Evolutionary conservation across 2,888 invertebrate species (phyloP), one percentile per base, ranked within the genome.

Genomic region (Dexiosoma caninum): DNA sequence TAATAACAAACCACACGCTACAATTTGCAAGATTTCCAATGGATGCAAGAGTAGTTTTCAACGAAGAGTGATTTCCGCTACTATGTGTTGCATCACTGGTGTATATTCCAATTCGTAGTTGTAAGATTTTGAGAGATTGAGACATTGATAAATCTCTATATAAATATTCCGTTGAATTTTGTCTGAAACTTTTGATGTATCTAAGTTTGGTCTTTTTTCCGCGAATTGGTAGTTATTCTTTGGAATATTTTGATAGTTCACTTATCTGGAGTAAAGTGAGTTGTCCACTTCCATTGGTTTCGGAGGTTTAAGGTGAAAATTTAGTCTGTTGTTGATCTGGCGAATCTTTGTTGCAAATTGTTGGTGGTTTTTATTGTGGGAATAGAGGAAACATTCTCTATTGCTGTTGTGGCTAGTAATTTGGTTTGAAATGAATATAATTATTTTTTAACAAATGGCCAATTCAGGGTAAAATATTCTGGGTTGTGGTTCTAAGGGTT

Each of bases 201-300:
- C 27, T 16, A 16, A 32, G 9, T 16, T 53, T 30, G 74, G 69
- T 12, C 19, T 67, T 19, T 81, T 8, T 30, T 53, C 35, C 67
- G 7, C 69, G 16, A 69, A 76, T 1, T 70, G n/a, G 35, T 35
- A 81, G n/a, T 66, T 55, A 44, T 49, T 23, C 64, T 21, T 19
- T 72, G 66, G 27, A 27, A 27, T 27, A 27, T 27, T 27, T 27
- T 27, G 27, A 8, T 8, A 32, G n/a, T 66, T 59, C 1, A 78
- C 12, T 32, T 10, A 66, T 49, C 71, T 51, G 66, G 12, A 71
- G 30, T 5, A 71, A 66, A 10, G 71, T 57, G 40, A 72, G n/a
- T 16, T 44, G 21, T 79, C 74, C 12, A 79, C 27, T 8, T 82
- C 79, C 69, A 77, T 72, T 16, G 82, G 82, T 40, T 66, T 57